Conservation (phyloP, 92 coral and sea anemone species). For the Porites lobata region DNA sequence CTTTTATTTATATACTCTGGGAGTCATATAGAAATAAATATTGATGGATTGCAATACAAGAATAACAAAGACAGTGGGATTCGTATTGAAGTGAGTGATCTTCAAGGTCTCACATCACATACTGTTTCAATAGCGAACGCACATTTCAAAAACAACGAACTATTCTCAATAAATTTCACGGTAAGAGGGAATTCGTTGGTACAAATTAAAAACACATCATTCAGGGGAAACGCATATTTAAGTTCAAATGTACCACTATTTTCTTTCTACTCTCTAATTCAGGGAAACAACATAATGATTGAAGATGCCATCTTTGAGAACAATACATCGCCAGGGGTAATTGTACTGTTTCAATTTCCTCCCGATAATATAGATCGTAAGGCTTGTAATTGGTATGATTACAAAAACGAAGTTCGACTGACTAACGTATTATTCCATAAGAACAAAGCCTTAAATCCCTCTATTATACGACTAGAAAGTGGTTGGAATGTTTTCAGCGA, state of each 20-base stretch:
- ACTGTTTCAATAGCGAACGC: neutral
- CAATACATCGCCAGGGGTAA: neutral
- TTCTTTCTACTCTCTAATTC: neutral
- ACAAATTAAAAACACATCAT: neutral
- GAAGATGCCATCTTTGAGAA: slow-evolving; percentile 9
- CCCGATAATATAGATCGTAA: neutral
- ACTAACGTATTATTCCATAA: neutral
- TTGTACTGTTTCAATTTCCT: neutral
- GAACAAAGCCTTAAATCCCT: neutral
- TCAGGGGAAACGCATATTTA: neutral
- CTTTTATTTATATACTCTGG: neutral
- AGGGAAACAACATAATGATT: neutral
- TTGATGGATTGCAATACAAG: neutral
- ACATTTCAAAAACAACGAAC: neutral
- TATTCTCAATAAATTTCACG: neutral
- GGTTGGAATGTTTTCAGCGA: slow-evolving; percentile 3
- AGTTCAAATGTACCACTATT: slow-evolving; percentile 3
- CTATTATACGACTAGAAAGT: neutral
- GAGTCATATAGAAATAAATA: neutral
- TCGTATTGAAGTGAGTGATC: too few relatives aligned
- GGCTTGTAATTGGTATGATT: neutral
- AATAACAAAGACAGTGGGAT: neutral
- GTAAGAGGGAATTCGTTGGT: neutral
- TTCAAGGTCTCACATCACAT: too few relatives aligned
- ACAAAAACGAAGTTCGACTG: neutral